These are phyloP conservation scores for Notothenia coriiceps DNA, from an alignment of 2,113 vertebrate genomes.

Conservation along the genomic window DNA sequence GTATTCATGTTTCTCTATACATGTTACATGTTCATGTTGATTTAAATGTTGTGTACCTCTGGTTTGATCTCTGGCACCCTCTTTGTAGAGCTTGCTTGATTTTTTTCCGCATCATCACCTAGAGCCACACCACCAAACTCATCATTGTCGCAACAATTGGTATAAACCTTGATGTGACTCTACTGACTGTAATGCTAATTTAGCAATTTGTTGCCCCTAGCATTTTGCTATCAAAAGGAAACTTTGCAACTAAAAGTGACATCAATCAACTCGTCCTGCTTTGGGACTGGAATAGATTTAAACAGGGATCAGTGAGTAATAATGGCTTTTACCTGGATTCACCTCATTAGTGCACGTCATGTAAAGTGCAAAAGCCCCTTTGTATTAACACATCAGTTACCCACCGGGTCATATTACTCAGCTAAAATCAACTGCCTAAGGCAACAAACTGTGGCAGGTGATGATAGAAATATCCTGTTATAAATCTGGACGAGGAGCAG, in stretches of 20 bases:
- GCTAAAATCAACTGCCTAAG: conserved; percentile 32
- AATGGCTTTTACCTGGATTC: conserved; percentile 60
- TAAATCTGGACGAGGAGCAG: conserved; percentile 36
- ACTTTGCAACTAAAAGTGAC: conserved; percentile 25
- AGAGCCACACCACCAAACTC: not conserved
- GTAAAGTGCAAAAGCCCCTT: conserved; percentile 27
- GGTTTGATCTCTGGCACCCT: conserved; percentile 12
- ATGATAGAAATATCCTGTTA: conserved; percentile 59
- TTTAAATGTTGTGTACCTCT: not conserved
- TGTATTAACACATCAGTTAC: conserved; percentile 21
- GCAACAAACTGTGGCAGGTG: conserved; percentile 27
- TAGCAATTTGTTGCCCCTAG: not conserved
- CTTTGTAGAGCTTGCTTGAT: conserved; percentile 17
- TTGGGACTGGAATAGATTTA: conserved; percentile 48
- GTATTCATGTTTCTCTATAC: not conserved
- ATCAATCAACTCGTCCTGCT: conserved; percentile 21
- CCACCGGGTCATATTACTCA: conserved; percentile 22
- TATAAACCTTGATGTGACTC: conserved; percentile 8
- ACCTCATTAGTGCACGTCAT: conserved; percentile 48
- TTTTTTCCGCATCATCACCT: conserved; percentile 17
- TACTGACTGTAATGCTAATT: conserved; percentile 22
- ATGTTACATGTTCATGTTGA: too few species aligned
- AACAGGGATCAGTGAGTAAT: conserved; percentile 40
- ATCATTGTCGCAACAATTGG: conserved; percentile 22
- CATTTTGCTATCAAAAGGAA: conserved; percentile 24